Evolutionary conservation across 2,797 vertebrate species (phyloP), one percentile per base, ranked within the genome.

Genomic region (Sebastolobus alascanus): DNA sequence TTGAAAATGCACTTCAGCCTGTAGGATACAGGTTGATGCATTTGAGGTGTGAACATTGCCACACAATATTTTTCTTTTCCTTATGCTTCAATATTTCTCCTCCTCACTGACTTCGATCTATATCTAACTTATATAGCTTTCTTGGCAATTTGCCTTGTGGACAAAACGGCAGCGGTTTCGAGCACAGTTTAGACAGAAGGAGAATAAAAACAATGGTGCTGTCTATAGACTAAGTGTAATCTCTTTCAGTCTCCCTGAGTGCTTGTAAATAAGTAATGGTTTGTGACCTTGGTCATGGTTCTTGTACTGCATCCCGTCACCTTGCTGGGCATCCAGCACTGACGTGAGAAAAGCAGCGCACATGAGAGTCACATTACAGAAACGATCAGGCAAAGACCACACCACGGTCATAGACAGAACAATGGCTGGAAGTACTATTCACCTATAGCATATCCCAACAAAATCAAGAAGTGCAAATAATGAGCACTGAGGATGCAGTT

Each of bases 301-400:
- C 35, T 68, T 68, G 8, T 33, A 37, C 31, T 60, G 40, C 46
- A 56, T 65, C 60, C 6, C 12, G 6, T 43, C 60, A 40, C n/a
- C 11, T 54, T 43, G 13, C 55, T 68, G 29, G 8, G 7, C 52
- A 43, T 64, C 5, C 33, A 67, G 37, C 14, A 20, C 40, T 59
- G 67, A n/a, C 2, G 1, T 56, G 46, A 72, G 46, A 80, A 58
- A 75, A 75, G 54, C 43, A 67, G 10, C 8, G 7, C 61, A 80
- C 65, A 79, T 65, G 77, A 75, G 46, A 87, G 72, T 92, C 79
- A 78, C 73, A 68, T 77, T 31, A 66, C n/a, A 56, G 33, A 69
- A 65, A 54, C 20, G 33, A 37, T 61, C 25, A 22, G 9, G 40
- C 8, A 61, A 58, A 74, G 6, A 68, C 29, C 29, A 52, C 68